A percentile compares a stretch with the other conserved stretches of the same genome.
These are phyloP conservation scores for Bucco capensis DNA, from an alignment of 2,113 vertebrate species.

Conservation along the genomic window DNA sequence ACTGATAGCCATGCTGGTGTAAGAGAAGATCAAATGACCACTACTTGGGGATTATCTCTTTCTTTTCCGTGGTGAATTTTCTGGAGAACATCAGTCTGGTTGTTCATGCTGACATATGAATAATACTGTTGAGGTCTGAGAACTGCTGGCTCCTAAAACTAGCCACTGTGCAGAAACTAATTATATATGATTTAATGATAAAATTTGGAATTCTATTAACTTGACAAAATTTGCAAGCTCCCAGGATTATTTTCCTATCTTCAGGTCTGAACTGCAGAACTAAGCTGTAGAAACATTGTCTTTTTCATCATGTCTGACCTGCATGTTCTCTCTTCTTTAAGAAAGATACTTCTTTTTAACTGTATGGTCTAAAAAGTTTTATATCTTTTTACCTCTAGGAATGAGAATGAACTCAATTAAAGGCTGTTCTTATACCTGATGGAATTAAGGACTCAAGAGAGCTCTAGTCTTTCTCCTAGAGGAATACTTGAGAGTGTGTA, in stretches of 20 bases:
- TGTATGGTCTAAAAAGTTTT: neutral
- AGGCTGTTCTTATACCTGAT: neutral
- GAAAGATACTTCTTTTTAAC: neutral
- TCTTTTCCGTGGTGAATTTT: neutral
- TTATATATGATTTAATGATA: neutral
- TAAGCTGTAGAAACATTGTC: neutral
- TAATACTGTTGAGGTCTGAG: neutral
- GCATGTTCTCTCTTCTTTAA: neutral
- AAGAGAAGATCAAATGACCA: neutral
- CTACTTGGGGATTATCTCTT: neutral
- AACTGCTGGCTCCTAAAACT: neutral
- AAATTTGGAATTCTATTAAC: neutral
- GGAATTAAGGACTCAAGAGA: neutral
- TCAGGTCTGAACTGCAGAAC: neutral
- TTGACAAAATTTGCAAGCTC: neutral
- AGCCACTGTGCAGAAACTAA: neutral
- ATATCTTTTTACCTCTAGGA: neutral
- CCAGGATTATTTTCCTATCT: neutral
- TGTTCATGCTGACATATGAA: neutral
- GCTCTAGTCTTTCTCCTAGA: neutral
- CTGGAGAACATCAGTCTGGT: neutral
- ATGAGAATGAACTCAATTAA: neutral
- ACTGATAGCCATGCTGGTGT: neutral
- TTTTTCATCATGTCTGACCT: neutral
- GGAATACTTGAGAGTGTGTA: rapidly evolving